Conservation (phyloP, 2,797 vertebrate species). For the Sebastes cheni region DNA sequence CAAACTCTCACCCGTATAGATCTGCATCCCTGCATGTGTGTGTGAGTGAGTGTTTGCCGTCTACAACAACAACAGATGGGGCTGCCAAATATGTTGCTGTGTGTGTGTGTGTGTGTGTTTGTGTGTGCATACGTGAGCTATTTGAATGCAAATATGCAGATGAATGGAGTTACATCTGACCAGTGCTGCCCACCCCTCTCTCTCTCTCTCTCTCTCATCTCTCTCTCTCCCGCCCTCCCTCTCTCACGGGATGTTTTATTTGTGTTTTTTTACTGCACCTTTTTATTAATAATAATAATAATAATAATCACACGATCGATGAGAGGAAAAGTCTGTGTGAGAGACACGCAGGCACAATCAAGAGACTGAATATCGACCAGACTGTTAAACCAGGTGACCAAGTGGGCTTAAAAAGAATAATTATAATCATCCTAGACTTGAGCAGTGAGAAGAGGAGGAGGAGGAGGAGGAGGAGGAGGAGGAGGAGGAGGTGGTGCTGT, state of each 20-base stretch:
- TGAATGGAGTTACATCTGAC: constrained; percentile 41
- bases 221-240: not conserved
- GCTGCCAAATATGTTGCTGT: constrained; percentile 51
- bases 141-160: constrained; percentile 61
- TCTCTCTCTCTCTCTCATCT: no score
- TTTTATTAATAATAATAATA: not conserved
- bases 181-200: not conserved
- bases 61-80: constrained; percentile 58
- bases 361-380: constrained; percentile 54
- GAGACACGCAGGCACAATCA: constrained; percentile 37
- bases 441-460: not conserved
- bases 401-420: constrained; percentile 41
- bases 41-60: not conserved
- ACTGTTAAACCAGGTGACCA: constrained; percentile 53
- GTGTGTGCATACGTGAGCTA: constrained; percentile 27
- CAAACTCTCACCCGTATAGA: constrained; percentile 42
- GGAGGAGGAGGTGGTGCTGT: not conserved
- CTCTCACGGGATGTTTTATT: not conserved
- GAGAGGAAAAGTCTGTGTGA: constrained; percentile 17
- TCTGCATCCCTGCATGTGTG: not conserved
- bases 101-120: constrained; percentile 4
- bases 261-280: constrained; percentile 59
- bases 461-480: constrained; percentile 30
- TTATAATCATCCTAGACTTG: constrained; percentile 56
- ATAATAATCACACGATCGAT: constrained; percentile 55